Evolutionary conservation across 1,140 invertebrate genomes (phyloP).

Genomic region (Hydropsyche tenuis): DNA sequence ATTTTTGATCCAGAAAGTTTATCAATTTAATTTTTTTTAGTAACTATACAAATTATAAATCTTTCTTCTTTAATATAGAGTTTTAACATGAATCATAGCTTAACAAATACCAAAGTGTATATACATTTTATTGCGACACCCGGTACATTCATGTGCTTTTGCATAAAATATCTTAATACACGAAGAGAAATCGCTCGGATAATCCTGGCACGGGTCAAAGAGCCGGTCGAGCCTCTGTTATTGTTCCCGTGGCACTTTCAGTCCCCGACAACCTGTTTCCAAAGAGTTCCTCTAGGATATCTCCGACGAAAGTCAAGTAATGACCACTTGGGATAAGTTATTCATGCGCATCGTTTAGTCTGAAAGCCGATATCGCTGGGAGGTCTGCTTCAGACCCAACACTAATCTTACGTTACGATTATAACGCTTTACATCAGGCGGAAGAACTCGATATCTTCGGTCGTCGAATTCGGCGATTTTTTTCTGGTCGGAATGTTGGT

Average conservation of each 20-base stretch:
- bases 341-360: slow-evolving; percentile 22
- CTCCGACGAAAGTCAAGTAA: neutral
- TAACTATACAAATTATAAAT: no score
- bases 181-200: neutral
- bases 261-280: no score
- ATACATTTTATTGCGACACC: no score
- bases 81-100: no score
- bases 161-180: no score
- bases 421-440: neutral
- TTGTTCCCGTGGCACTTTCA: neutral
- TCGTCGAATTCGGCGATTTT: neutral
- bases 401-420: neutral
- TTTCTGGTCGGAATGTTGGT: neutral
- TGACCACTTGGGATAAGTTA: slow-evolving; percentile 17
- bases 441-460: neutral
- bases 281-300: neutral
- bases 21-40: no score
- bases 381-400: neutral
- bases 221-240: neutral
- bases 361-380: neutral
- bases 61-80: no score
- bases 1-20: no score
- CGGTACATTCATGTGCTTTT: no score
- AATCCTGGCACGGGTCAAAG: slow-evolving; percentile 5
- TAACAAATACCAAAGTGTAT: no score